Conservation (phyloP, 2,888 invertebrate species). For the Nematopogon swammerdamellus region DNA sequence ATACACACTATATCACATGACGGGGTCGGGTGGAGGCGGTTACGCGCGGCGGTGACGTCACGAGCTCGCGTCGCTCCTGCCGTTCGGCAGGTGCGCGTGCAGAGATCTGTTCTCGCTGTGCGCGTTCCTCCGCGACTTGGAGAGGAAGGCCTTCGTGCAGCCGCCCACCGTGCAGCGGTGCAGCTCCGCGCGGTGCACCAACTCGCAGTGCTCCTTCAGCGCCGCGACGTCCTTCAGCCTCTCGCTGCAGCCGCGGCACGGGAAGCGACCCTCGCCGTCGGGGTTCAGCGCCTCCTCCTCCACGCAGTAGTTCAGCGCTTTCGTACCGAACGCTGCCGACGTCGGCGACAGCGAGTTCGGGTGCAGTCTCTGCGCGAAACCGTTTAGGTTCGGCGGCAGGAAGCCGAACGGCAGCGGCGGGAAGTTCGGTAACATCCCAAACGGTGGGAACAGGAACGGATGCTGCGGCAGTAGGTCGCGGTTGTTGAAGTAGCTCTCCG, state of each 20-base stretch:
- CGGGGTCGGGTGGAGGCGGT: conserved; percentile 9
- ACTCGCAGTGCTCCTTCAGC: conserved; percentile 72
- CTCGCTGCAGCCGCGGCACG: conserved; percentile 68
- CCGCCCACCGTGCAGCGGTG: conserved; percentile 73
- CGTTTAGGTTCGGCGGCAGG: conserved; percentile 39
- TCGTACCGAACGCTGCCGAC: conserved; percentile 22
- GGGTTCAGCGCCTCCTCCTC: conserved; percentile 66
- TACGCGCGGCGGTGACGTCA: conserved; percentile 28
- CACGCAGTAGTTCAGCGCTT: conserved; percentile 56
- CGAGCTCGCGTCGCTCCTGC: conserved; percentile 23
- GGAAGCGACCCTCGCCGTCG: conserved; percentile 63
- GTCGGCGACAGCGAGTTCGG: conserved; percentile 21
- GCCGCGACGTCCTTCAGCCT: conserved; percentile 59
- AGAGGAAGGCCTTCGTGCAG: conserved; percentile 75
- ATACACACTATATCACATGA: conserved; percentile 9
- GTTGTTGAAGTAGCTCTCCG: conserved; percentile 37
- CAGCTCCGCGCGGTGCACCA: conserved; percentile 64
- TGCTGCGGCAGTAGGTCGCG: conserved; percentile 43
- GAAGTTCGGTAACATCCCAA: conserved; percentile 47
- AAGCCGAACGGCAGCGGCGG: conserved; percentile 43
- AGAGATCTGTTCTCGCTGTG: conserved; percentile 68
- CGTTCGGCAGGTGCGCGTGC: conserved; percentile 40
- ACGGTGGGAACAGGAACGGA: conserved; percentile 45
- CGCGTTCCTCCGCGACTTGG: conserved; percentile 71
- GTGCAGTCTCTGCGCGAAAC: conserved; percentile 36